These are phyloP conservation scores for Drosophila aldrichi DNA, from an alignment of 2,888 invertebrate genomes.

Conservation along the genomic window DNA sequence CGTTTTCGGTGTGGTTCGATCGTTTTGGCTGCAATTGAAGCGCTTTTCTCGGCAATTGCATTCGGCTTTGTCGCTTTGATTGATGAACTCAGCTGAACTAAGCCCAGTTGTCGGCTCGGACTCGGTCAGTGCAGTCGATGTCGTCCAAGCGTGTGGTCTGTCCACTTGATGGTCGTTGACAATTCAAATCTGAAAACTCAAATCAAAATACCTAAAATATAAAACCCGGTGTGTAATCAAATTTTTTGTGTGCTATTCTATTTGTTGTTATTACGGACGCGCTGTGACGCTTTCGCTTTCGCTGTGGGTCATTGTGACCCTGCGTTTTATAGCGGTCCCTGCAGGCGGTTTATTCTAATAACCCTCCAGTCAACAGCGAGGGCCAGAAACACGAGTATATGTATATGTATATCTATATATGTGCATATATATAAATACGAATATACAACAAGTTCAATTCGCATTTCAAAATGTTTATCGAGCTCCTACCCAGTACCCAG, in stretches of 20 bases:
- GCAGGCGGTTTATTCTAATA: constrained; percentile 59
- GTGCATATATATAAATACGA: neutral
- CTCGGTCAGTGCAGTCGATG: constrained; percentile 40
- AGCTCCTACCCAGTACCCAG: constrained; percentile 25
- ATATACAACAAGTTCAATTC: constrained; percentile 68
- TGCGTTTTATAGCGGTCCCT: constrained; percentile 73
- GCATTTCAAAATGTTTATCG: constrained; percentile 66
- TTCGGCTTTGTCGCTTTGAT: constrained; percentile 64
- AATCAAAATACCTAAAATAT: constrained; percentile 2
- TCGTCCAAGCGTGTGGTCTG: constrained; percentile 16
- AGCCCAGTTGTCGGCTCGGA: constrained; percentile 54
- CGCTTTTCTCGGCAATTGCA: constrained; percentile 65
- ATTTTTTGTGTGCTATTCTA: constrained; percentile 44
- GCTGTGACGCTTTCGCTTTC: constrained; percentile 39
- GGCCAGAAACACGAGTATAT: constrained; percentile 21
- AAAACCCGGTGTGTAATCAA: constrained; percentile 53
- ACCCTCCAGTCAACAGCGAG: constrained; percentile 44
- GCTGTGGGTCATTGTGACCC: constrained; percentile 40
- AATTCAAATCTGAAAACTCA: constrained; percentile 23
- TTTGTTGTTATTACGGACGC: constrained; percentile 49
- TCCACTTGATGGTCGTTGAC: constrained; percentile 11
- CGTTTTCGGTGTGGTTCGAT: constrained; percentile 46
- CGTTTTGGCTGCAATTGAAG: constrained; percentile 63
- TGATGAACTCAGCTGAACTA: constrained; percentile 44
- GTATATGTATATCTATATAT: neutral